These are phyloP conservation scores for Potorous gilbertii DNA, from an alignment of 2,797 vertebrate genomes.

Conservation along the genomic window DNA sequence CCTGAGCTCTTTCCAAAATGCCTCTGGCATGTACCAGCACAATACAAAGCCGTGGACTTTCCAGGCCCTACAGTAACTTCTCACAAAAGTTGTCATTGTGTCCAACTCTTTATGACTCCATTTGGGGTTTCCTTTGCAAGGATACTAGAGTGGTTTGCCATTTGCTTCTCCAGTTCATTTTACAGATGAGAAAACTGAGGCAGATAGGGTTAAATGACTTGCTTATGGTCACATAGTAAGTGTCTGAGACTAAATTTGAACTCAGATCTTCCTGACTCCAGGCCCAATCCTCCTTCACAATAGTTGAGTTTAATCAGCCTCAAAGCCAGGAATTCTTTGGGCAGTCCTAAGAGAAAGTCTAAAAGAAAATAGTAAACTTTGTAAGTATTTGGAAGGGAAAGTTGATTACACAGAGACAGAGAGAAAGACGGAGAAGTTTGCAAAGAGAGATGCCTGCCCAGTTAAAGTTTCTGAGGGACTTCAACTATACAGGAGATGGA, in stretches of 20 bases:
- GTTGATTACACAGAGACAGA: neutral
- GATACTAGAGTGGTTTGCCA: neutral
- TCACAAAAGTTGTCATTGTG: neutral
- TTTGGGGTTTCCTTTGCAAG: neutral
- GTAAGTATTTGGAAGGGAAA: neutral
- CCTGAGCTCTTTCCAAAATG: neutral
- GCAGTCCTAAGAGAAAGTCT: neutral
- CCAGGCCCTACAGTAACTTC: neutral
- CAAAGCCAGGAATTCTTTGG: neutral
- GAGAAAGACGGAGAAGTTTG: neutral
- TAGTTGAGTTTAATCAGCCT: neutral
- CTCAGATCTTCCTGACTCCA: too few relatives aligned
- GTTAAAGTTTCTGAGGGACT: neutral
- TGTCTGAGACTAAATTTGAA: neutral
- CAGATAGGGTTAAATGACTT: too few relatives aligned
- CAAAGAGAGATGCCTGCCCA: neutral
- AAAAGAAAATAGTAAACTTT: neutral
- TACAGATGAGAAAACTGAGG: neutral
- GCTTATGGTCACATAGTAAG: neutral
- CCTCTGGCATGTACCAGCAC: neutral
- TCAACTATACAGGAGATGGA: neutral
- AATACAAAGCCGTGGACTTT: neutral
- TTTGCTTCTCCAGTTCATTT: neutral
- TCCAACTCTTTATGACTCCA: neutral
- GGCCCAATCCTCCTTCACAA: neutral